Conservation (phyloP, 2,888 invertebrate genomes). For the Barypeithes pellucidus region DNA sequence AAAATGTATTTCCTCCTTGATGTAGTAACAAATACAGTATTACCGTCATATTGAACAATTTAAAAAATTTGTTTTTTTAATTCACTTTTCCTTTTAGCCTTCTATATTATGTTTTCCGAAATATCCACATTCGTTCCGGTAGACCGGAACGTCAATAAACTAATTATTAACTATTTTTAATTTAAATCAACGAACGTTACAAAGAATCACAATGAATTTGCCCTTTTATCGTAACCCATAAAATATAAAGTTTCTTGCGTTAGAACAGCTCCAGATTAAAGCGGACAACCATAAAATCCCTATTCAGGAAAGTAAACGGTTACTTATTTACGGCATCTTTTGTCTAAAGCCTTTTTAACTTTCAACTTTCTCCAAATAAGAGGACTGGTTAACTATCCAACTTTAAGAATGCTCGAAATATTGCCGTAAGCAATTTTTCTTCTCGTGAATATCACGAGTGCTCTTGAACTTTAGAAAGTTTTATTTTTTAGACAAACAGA, state of each 20-base stretch:
- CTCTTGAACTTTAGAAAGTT: background rate
- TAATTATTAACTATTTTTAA: too few relatives aligned
- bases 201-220: background rate
- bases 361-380: slow-evolving; percentile 3
- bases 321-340: slow-evolving; percentile 2
- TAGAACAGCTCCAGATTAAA: background rate
- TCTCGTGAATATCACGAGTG: background rate
- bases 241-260: background rate
- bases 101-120: too few relatives aligned
- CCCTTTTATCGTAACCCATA: background rate
- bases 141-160: too few relatives aligned
- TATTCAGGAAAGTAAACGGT: background rate
- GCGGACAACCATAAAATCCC: background rate
- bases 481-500: background rate
- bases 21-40: too few relatives aligned
- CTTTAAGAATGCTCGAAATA: background rate
- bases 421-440: background rate
- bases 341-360: background rate
- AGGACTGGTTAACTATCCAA: slow-evolving; percentile 1
- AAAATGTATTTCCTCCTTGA: too few relatives aligned
- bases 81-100: too few relatives aligned
- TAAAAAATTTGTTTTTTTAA: too few relatives aligned
- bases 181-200: background rate
- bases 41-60: too few relatives aligned
- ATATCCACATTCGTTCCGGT: too few relatives aligned